Evolutionary conservation across 1,140 invertebrate species (phyloP).

Genomic region (Trichoplusia ni): DNA sequence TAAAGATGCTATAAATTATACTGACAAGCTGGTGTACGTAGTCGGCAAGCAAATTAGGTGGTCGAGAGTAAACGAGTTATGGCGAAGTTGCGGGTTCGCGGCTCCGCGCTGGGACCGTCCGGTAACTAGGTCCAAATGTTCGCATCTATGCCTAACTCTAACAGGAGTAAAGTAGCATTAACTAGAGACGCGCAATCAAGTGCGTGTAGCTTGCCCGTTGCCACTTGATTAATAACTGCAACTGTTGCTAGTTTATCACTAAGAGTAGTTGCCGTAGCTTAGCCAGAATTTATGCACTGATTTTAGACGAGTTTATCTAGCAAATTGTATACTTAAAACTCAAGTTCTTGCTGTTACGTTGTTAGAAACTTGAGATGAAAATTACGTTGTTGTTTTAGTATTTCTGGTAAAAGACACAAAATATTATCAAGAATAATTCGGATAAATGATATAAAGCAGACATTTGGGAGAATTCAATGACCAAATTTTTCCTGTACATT

Average conservation of each 20-base stretch:
- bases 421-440: not conserved
- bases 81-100: slow-evolving; percentile 52
- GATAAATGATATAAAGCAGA: not conserved
- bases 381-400: too few relatives aligned
- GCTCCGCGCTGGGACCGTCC: slow-evolving; percentile 38
- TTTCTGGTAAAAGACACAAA: not conserved
- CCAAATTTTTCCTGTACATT: slow-evolving; percentile 1
- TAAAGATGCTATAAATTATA: slow-evolving; percentile 52
- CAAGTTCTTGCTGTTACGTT: too few relatives aligned
- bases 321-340: too few relatives aligned
- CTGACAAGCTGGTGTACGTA: slow-evolving; percentile 46
- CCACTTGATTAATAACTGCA: slow-evolving; percentile 24
- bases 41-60: slow-evolving; percentile 67
- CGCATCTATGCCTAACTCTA: slow-evolving; percentile 6
- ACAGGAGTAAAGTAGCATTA: slow-evolving; percentile 34
- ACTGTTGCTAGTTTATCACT: slow-evolving; percentile 5
- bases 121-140: slow-evolving; percentile 32
- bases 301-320: too few relatives aligned
- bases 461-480: slow-evolving; percentile 9
- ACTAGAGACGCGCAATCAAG: slow-evolving; percentile 9
- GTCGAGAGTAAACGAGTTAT: slow-evolving; percentile 68
- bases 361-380: too few relatives aligned
- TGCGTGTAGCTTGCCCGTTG: slow-evolving; percentile 11
- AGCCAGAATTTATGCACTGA: not conserved
- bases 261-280: slow-evolving; percentile 2